Conservation (phyloP, 1,140 invertebrate genomes). For the Branchinecta lindahli region DNA sequence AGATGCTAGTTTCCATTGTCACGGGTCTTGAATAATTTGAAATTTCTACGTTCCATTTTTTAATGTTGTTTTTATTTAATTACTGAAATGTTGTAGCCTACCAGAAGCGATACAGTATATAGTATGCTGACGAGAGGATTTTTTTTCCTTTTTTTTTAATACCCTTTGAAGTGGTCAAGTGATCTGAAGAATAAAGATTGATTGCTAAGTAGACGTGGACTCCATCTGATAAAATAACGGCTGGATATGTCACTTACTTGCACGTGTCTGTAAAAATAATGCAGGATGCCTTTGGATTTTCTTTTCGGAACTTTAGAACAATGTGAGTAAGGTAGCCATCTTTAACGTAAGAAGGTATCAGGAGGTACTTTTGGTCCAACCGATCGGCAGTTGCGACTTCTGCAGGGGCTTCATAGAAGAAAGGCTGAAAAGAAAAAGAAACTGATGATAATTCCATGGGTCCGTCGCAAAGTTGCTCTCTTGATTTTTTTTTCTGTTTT, state of each 20-base stretch:
- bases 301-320: slow-evolving; percentile 54
- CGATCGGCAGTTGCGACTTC: slow-evolving; percentile 64
- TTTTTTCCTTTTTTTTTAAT: too few species aligned
- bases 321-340: slow-evolving; percentile 88
- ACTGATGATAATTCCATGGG: slow-evolving; percentile 23
- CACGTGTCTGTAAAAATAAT: slow-evolving; percentile 90
- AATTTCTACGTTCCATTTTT: too few species aligned
- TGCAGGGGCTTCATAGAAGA: slow-evolving; percentile 47
- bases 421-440: slow-evolving; percentile 32
- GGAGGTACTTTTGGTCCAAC: slow-evolving; percentile 73
- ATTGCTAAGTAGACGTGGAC: too few species aligned
- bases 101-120: too few species aligned
- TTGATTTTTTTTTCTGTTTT: slow-evolving; percentile 25
- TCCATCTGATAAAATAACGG: too few species aligned
- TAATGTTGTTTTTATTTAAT: too few species aligned
- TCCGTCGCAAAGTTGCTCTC: slow-evolving; percentile 6
- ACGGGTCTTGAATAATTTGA: too few species aligned
- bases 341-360: slow-evolving; percentile 73
- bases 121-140: too few species aligned
- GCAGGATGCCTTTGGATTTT: slow-evolving; percentile 57
- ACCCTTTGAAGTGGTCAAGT: too few species aligned
- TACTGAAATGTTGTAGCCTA: too few species aligned
- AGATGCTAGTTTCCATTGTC: too few species aligned
- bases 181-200: too few species aligned
- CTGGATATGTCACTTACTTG: slow-evolving; percentile 44